These are phyloP conservation scores for Allophyes oxyacanthae DNA, from an alignment of 2,888 invertebrate species.

Conservation along the genomic window DNA sequence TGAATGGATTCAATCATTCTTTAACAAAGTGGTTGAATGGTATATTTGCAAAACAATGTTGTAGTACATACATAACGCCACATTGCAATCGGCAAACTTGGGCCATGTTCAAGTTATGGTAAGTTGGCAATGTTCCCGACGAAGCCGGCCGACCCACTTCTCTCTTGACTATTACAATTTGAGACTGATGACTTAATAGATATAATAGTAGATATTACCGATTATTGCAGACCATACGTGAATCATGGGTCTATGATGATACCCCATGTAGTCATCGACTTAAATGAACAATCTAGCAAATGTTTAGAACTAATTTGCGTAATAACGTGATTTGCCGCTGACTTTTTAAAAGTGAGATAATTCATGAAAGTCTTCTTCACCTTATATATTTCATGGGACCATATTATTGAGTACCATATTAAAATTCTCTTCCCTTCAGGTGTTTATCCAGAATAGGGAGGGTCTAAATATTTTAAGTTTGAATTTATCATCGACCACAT, in stretches of 20 bases:
- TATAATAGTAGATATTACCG: neutral
- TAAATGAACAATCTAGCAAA: neutral
- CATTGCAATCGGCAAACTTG: constrained; percentile 54
- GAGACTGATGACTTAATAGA: constrained; percentile 14
- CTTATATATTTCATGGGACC: too few relatives aligned
- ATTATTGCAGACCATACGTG: neutral
- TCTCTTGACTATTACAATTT: constrained; percentile 34
- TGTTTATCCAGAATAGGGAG: too few relatives aligned
- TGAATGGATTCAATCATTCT: constrained; percentile 16
- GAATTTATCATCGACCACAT: too few relatives aligned
- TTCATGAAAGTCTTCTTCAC: too few relatives aligned
- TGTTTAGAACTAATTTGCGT: too few relatives aligned
- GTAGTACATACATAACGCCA: constrained; percentile 36
- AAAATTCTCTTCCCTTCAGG: too few relatives aligned
- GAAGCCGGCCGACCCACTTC: constrained; percentile 58
- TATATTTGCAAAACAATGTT: constrained; percentile 25
- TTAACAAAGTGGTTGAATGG: constrained; percentile 23
- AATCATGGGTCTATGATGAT: constrained; percentile 4
- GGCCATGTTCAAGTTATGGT: constrained; percentile 54
- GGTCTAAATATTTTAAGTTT: too few relatives aligned
- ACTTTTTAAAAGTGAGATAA: too few relatives aligned
- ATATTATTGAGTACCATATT: too few relatives aligned
- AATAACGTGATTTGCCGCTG: too few relatives aligned
- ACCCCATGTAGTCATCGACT: neutral
- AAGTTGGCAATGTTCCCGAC: constrained; percentile 65